phyloP scores from a whole-genome alignment of 2,797 vertebrate genomes.

The Philypnodon macrostomus region DNA sequence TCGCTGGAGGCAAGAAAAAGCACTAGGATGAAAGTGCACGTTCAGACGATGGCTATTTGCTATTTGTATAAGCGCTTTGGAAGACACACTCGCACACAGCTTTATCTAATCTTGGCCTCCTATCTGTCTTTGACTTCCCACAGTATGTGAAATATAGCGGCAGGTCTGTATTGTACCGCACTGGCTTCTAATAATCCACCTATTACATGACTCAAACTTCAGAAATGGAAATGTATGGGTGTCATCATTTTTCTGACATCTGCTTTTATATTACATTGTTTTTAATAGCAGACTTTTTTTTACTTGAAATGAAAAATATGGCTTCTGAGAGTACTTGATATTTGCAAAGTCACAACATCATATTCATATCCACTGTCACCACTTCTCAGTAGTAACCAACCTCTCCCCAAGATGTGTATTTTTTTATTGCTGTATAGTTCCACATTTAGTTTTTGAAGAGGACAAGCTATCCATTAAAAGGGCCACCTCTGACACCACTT shows the following conservation, averaged over 20 bases:
- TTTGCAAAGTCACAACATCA: slow-evolving; percentile 70
- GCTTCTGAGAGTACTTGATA: slow-evolving; percentile 61
- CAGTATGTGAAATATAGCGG: slow-evolving; percentile 48
- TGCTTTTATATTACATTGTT: slow-evolving; percentile 2
- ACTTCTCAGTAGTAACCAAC: slow-evolving; percentile 41
- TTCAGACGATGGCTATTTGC: slow-evolving; percentile 71
- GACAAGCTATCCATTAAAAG: slow-evolving; percentile 78
- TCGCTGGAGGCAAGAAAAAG: slow-evolving; percentile 81
- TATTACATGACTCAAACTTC: slow-evolving; percentile 40
- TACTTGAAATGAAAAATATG: slow-evolving; percentile 37
- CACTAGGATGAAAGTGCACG: slow-evolving; percentile 79
- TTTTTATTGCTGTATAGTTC: slow-evolving; percentile 74
- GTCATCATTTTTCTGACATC: slow-evolving; percentile 2
- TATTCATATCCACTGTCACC: slow-evolving; percentile 67
- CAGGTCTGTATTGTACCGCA: slow-evolving; percentile 43
- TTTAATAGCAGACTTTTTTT: slow-evolving; percentile 31
- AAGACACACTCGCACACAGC: slow-evolving; percentile 61
- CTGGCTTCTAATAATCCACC: slow-evolving; percentile 39
- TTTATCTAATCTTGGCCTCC: slow-evolving; percentile 79
- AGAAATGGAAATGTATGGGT: slow-evolving; percentile 20
- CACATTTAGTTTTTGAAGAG: slow-evolving; percentile 67
- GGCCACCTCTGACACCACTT: slow-evolving; percentile 74
- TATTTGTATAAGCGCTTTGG: slow-evolving; percentile 75
- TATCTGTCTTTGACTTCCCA: slow-evolving; percentile 69
- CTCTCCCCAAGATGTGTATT: slow-evolving; percentile 34